Conservation (phyloP, 2,888 invertebrate genomes). For the Meganola albula region DNA sequence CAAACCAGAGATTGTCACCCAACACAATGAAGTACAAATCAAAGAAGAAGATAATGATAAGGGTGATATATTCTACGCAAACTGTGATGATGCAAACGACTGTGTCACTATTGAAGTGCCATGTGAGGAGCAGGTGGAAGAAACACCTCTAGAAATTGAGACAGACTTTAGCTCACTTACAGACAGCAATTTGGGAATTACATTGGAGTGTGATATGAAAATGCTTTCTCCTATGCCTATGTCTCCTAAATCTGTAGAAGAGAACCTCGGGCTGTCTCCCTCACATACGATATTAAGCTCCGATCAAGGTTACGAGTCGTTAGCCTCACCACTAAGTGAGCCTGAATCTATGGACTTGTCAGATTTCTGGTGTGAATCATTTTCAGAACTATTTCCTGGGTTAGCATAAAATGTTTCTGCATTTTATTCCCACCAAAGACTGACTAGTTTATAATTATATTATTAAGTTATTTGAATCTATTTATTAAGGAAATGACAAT, state of each 20-base stretch:
- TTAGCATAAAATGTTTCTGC: slow-evolving; percentile 73
- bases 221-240: slow-evolving; percentile 66
- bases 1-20: slow-evolving; percentile 37
- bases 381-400: slow-evolving; percentile 87
- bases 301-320: slow-evolving; percentile 70
- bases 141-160: slow-evolving; percentile 43
- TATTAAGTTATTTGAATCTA: slow-evolving; percentile 33
- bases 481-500: slow-evolving; percentile 43
- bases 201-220: slow-evolving; percentile 60
- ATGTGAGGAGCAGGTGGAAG: slow-evolving; percentile 74
- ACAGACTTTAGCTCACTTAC: slow-evolving; percentile 47
- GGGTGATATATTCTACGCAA: slow-evolving; percentile 83
- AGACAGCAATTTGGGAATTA: slow-evolving; percentile 43
- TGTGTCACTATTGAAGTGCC: slow-evolving; percentile 85
- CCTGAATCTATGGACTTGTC: slow-evolving; percentile 68
- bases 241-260: slow-evolving; percentile 53
- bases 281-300: slow-evolving; percentile 62
- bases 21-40: slow-evolving; percentile 35
- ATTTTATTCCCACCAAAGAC: slow-evolving; percentile 62
- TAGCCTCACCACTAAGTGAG: slow-evolving; percentile 70
- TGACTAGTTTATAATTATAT: slow-evolving; percentile 57
- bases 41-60: slow-evolving; percentile 59
- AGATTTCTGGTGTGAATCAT: slow-evolving; percentile 85
- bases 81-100: slow-evolving; percentile 84
- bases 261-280: slow-evolving; percentile 60